Base-by-base conservation (phyloP, 2,113 vertebrate genomes). In the Semnopithecus entellus region DNA sequence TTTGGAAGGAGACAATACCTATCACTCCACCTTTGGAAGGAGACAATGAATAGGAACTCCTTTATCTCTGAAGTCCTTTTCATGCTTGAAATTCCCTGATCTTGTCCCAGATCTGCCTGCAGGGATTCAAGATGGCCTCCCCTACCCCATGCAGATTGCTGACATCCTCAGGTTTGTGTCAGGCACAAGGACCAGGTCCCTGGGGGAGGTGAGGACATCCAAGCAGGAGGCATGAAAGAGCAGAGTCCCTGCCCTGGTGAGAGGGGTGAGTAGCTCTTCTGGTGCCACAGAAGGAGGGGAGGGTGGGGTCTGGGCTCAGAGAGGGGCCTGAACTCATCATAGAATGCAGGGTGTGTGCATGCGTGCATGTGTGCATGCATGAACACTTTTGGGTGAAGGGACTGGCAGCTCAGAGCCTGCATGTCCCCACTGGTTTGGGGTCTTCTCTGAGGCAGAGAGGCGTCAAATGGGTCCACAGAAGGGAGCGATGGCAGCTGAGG, bases 311-410 rank as follows among this genome's bases (percentile, higher is more conserved):
- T 73, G 70, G 76, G 68, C 59, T 72, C 40, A 12, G 64, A 43
- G 43, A 38, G 64, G 50, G 38, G 6, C 3, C 64, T 0, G 73
- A 90, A 48, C 40, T 20, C 48, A 17, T 16, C 27, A 4, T 0
- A 52, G 89, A 35, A 27, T 7, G 18, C 0, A 5, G 2, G 5
- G 3, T 48, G 45, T 17, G 64, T 13, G 25, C 4, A 0, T n/a
- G 35, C 7, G 32, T 9, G 48, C 6, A 2, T 0, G 4, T 40
- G 52, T 2, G 0, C 27, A 8, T 20, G 18, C 5, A 18, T 5
- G 14, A 6, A 17, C 20, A 6, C 55, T 68, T 23, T 30, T 64
- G 64, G 55, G 27, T n/a, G 8, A 16, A 81, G 43, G 79, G 55
- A 23, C 83, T 27, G 72, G 57, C 30, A 18, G 45, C 55, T 73